Evolutionary conservation across 2,113 vertebrate genomes (phyloP).

Genomic region (Eurystomus gularis): DNA sequence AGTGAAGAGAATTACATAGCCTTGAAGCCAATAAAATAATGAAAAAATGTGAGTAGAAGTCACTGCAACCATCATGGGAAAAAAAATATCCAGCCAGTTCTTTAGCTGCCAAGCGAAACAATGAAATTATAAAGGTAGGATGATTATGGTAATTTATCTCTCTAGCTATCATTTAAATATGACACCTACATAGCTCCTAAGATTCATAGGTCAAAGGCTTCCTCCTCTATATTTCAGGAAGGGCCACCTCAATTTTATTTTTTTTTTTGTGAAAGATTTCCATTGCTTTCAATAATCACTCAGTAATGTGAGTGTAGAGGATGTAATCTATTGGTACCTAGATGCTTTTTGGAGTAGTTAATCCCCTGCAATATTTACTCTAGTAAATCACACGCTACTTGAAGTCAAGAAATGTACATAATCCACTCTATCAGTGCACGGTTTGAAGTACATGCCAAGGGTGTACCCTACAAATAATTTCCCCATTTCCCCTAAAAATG

Average conservation of each 20-base stretch:
- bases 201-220: not conserved
- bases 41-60: not conserved
- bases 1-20: not conserved
- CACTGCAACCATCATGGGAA: not conserved
- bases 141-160: not conserved
- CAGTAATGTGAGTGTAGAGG: not conserved
- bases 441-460: not conserved
- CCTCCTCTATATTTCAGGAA: not conserved
- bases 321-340: not conserved
- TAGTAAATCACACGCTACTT: not conserved
- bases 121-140: not conserved
- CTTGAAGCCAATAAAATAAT: not conserved
- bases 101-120: not conserved
- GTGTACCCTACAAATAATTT: not conserved
- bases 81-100: not conserved
- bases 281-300: not conserved
- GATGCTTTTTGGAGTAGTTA: not conserved
- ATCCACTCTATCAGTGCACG: not conserved
- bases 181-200: not conserved
- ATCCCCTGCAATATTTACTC: not conserved
- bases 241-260: fast-evolving
- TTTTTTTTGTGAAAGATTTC: not conserved
- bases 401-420: not conserved
- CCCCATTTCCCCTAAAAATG: not conserved
- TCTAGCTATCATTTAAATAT: not conserved